Evolutionary conservation across 2,797 vertebrate species (phyloP), one percentile per base, ranked within the genome.

Genomic region (Danio aesculapii): DNA sequence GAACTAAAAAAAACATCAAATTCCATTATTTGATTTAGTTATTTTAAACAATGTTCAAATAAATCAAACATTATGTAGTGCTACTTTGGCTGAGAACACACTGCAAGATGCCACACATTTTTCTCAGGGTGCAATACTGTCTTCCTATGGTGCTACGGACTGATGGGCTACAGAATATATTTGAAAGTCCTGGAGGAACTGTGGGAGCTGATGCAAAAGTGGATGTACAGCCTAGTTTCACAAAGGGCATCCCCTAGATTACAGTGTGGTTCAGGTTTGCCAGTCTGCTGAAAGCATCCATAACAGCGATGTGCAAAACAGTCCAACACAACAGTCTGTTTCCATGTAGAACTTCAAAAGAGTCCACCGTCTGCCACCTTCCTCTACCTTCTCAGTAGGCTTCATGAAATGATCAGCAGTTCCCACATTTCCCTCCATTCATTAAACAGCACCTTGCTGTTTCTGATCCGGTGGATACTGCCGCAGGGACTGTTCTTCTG

Each of bases 171-270:
- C 44, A 52, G 8, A 53, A 13, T 9, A 67, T 5, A 16, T 30
- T 30, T 13, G 30, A 21, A 77, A n/a, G 19, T 49, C 43, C 53
- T 8, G 21, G 9, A 17, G 4, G 64, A 77, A 30, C 19, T 30
- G 7, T 44, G 41, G 19, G 53, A 39, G 12, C 75, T 19, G 75
- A 77, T 39, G 53, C 53, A 68, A 64, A 68, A 58, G 62, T 10
- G 1, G 16, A 71, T 52, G 47, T 5, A 43, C 43, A 58, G 17
- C 41, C 4, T 13, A 1, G 30, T 68, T 46, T 41, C 14, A 77
- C 21, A 57, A 68, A 12, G 14, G 17, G 10, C n/a, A 19, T 68
- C 14, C 11, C 6, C 16, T 68, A n/a, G 12, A 64, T 63, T 50
- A 13, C 30, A 14, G 59, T 64, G 17, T 58, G 41, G 69, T 7